Conservation (phyloP, 2,888 invertebrate species). For the Lepeophtheirus nordmannii region DNA sequence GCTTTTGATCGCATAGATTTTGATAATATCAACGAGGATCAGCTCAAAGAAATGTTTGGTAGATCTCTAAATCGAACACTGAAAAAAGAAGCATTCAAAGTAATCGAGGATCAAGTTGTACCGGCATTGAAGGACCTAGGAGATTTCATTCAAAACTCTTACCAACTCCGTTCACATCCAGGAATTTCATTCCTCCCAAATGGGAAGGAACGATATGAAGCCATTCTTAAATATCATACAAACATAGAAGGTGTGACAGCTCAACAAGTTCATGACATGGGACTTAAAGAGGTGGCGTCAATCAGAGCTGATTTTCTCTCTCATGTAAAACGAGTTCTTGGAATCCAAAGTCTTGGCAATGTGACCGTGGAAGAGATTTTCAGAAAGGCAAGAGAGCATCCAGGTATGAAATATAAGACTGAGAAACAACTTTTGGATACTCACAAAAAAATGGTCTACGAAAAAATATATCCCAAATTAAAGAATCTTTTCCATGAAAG, state of each 20-base stretch:
- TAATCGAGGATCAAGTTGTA: background rate
- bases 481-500: constrained; percentile 31
- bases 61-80: background rate
- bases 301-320: constrained; percentile 27
- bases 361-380: constrained; percentile 32
- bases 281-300: constrained; percentile 31
- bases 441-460: constrained; percentile 32
- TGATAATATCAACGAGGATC: background rate
- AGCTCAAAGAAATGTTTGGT: background rate
- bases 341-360: constrained; percentile 25
- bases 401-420: constrained; percentile 30
- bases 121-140: constrained; percentile 26
- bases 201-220: constrained; percentile 31
- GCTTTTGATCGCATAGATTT: background rate
- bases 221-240: constrained; percentile 32
- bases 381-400: constrained; percentile 30
- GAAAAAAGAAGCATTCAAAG: background rate
- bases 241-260: constrained; percentile 30
- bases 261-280: constrained; percentile 32
- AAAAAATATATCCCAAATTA: constrained; percentile 31
- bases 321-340: background rate
- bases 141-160: constrained; percentile 26
- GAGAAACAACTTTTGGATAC: constrained; percentile 32
- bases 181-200: constrained; percentile 30
- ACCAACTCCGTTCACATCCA: constrained; percentile 30